A percentile compares a stretch with the other conserved stretches of the same genome.
phyloP scores from a whole-genome alignment of 1,140 invertebrate genomes.

The Cecropterus lyciades region DNA sequence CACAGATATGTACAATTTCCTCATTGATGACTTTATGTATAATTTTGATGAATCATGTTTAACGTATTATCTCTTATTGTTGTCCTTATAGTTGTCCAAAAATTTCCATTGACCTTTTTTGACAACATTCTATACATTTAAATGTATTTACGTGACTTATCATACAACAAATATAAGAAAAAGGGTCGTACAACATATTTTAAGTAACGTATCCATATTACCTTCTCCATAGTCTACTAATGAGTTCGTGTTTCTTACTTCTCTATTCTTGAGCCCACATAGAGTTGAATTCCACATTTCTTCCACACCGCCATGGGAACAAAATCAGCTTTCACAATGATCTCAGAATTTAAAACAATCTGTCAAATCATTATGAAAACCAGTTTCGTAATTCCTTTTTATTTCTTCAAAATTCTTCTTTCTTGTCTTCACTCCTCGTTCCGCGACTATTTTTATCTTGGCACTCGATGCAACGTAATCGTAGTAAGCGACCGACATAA shows the following conservation, averaged over 20 bases:
- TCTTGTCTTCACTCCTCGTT: constrained; percentile 40
- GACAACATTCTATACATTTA: too few species aligned
- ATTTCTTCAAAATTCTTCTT: constrained; percentile 45
- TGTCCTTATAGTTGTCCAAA: too few species aligned
- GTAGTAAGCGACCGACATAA: background rate
- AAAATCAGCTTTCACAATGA: constrained; percentile 98
- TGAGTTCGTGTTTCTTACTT: background rate
- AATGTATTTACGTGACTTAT: too few species aligned
- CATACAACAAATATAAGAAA: too few species aligned
- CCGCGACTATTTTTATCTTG: background rate
- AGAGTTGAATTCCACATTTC: constrained; percentile 9
- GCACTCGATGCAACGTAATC: background rate
- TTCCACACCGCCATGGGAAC: constrained; percentile 83
- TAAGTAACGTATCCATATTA: too few species aligned
- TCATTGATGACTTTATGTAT: too few species aligned
- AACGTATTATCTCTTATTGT: too few species aligned
- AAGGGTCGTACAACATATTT: too few species aligned
- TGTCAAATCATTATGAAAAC: constrained; percentile 97
- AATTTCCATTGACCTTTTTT: too few species aligned
- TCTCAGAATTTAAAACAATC: constrained; percentile 93
- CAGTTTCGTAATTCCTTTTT: constrained; percentile 89
- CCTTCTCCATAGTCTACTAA: too few species aligned
- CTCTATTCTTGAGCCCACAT: constrained; percentile 5
- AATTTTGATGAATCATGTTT: too few species aligned
- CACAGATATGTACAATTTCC: too few species aligned